Evolutionary conservation across 2,888 invertebrate genomes (phyloP).

Genomic region (Plebejus argus): DNA sequence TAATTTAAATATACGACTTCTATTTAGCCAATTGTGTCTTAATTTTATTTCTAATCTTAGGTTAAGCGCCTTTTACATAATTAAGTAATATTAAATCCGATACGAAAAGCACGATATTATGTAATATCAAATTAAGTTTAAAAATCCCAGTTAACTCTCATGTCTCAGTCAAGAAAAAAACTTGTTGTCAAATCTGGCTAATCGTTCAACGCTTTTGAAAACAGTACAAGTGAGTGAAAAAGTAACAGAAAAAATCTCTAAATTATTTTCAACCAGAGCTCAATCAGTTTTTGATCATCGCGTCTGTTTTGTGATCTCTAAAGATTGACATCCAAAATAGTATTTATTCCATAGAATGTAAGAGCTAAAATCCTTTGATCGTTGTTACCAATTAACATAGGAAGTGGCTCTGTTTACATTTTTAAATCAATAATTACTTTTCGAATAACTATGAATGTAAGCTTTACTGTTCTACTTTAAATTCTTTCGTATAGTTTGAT

Average conservation of each 20-base stretch:
- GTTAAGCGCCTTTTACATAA: no score
- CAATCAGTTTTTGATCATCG: conserved; percentile 7
- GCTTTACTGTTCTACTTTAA: not conserved
- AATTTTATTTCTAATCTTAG: no score
- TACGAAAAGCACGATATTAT: no score
- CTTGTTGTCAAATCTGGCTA: not conserved
- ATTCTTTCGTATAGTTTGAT: not conserved
- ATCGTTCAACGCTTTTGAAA: not conserved
- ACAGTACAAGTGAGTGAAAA: not conserved
- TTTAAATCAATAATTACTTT: conserved; percentile 51
- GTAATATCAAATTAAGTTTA: no score
- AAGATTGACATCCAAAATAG: not conserved
- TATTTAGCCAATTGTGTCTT: no score
- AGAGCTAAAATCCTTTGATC: not conserved
- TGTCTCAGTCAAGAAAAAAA: not conserved
- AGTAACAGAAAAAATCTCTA: not conserved
- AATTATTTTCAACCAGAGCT: not conserved
- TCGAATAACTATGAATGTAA: conserved; percentile 32
- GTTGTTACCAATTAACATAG: conserved; percentile 48
- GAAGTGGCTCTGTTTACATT: conserved; percentile 47
- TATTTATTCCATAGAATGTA: not conserved
- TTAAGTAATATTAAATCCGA: no score
- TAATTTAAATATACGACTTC: no score
- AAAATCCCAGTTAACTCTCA: no score
- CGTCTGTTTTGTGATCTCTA: not conserved